phyloP scores from a whole-genome alignment of 2,113 vertebrate genomes.

The Tursiops truncatus region DNA sequence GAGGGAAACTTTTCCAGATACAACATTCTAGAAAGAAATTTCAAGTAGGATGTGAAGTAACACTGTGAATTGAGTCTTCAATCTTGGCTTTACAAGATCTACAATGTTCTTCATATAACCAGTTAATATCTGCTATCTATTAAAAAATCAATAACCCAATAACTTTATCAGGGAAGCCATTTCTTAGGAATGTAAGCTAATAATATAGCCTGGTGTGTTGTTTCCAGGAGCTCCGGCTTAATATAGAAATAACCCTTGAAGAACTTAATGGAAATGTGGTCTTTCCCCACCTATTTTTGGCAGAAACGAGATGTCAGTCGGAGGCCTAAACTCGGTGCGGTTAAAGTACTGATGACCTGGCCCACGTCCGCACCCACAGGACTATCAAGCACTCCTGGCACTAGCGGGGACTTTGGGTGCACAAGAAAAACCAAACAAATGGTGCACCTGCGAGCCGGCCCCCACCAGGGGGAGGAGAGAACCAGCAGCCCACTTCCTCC shows the following conservation, averaged over 20 bases:
- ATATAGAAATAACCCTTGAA: background rate
- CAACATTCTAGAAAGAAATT: background rate
- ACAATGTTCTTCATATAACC: background rate
- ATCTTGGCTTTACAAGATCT: background rate
- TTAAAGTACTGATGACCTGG: background rate
- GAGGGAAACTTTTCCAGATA: background rate
- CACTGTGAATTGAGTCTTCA: background rate
- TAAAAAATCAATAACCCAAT: background rate
- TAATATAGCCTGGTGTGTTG: background rate
- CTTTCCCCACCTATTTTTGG: background rate
- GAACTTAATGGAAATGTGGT: background rate
- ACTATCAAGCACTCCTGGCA: no score
- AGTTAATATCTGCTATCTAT: background rate
- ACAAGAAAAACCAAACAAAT: background rate
- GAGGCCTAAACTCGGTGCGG: background rate
- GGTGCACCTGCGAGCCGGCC: background rate
- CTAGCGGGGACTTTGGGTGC: background rate
- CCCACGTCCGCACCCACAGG: background rate
- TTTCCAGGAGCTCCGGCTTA: background rate
- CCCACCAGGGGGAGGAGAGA: background rate
- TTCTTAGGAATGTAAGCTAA: background rate
- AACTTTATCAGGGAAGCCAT: background rate
- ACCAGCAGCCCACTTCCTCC: background rate
- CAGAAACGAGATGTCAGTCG: background rate
- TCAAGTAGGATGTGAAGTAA: background rate